Percentiles rank a stretch among this genome's conserved stretches.
Evolutionary conservation across 2,113 vertebrate genomes (phyloP).

Genomic region (Varanus komodoensis): DNA sequence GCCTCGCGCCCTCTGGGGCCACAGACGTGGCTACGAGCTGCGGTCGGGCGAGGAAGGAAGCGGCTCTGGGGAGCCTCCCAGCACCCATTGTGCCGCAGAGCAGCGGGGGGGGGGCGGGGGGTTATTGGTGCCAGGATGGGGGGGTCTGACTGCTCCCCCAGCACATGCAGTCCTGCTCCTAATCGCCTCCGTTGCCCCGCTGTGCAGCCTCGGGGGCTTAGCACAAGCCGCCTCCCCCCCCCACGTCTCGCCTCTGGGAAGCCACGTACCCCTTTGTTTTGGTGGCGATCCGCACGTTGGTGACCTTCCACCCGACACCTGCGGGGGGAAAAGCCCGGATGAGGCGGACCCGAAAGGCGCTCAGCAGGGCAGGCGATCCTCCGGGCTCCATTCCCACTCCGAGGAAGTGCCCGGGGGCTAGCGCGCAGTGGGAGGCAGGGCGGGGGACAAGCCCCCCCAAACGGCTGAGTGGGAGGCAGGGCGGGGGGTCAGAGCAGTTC

Average conservation of each 20-base stretch:
- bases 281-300: slow-evolving; percentile 89
- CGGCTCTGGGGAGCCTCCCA: background rate
- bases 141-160: background rate
- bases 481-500: too few species aligned
- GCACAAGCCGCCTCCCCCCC: too few species aligned
- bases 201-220: background rate
- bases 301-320: slow-evolving; percentile 93
- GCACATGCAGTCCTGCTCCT: background rate
- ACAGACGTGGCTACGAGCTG: background rate
- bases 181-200: background rate
- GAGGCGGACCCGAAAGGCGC: background rate
- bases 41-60: background rate
- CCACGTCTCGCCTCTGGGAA: fast-evolving
- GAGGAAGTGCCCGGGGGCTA: too few species aligned
- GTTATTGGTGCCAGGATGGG: too few species aligned
- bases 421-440: too few species aligned
- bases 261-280: slow-evolving; percentile 91
- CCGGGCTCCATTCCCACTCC: too few species aligned
- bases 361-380: too few species aligned
- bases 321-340: slow-evolving; percentile 43
- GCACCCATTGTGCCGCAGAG: too few species aligned
- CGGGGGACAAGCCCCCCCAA: too few species aligned
- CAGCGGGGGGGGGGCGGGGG: too few species aligned
- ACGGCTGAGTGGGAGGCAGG: too few species aligned
- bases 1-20: too few species aligned